Evolutionary conservation across 2,797 vertebrate species (phyloP), one percentile per base, ranked within the genome.

Genomic region (Amblyraja radiata): DNA sequence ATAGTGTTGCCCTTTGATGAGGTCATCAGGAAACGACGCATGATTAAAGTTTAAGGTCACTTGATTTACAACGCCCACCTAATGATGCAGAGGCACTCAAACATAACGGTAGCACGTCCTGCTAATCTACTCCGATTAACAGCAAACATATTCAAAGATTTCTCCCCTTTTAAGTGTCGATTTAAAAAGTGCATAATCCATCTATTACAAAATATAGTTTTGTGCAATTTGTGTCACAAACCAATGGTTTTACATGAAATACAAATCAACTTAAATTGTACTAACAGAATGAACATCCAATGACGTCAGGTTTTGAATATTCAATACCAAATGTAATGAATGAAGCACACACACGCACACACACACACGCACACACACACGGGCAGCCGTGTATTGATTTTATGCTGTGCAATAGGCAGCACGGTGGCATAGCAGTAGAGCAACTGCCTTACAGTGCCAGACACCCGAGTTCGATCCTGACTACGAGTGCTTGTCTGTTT

Each of bases 41-140:
- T 1, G 25, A 54, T 54, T 92, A 46, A 92, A 92, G 76, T 74
- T 58, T 76, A 92, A 92, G 71, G 36, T 92, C 58, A 92, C 39
- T 76, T 91, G 10, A 90, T 32, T 73, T 74, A 74, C 90, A 91
- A 65, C 90, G 21, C 73, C 86, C 68, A 63, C 28, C n/a, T 39
- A 39, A 68, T 32, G n/a, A 65, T 71, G 32, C 61, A 65, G 25
- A 65, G 28, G 68, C 65, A 73, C 18, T 91, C 28, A 86, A 86
- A 63, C 58, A 54, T 36, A 92, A n/a, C 23, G 28, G 71, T 28
- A 28, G 39, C 68, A 58, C 0, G 10, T 54, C 39, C 68, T 92
- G 90, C 36, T 28, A 76, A 92, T 28, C 4, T 76, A 54, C 39
- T 28, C 58, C 46, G 23, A 46, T 23, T 14, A 73, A 92, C 74